phyloP scores from a whole-genome alignment of 2,888 invertebrate genomes.

The Parnassius mnemosyne region DNA sequence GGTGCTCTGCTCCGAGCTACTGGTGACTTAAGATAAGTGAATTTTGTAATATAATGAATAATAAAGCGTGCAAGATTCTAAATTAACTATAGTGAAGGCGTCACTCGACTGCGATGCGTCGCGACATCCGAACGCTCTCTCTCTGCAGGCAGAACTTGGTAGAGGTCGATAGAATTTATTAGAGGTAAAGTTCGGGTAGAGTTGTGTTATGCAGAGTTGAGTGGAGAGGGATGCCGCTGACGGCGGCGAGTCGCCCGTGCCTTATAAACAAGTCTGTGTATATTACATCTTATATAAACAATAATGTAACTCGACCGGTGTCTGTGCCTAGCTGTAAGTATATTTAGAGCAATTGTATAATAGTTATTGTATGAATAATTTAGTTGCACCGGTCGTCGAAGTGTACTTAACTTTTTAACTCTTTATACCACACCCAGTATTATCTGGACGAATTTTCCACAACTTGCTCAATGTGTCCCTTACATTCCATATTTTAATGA shows the following conservation, averaged over 20 bases:
- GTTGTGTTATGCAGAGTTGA: constrained; percentile 25
- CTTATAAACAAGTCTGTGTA: constrained; percentile 63
- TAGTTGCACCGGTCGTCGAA: constrained; percentile 22
- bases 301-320: constrained; percentile 4
- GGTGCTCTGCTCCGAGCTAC: background rate
- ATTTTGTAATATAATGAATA: constrained; percentile 37
- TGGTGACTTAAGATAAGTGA: constrained; percentile 16
- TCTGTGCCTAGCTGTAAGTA: constrained; percentile 12
- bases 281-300: constrained; percentile 33
- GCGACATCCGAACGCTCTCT: constrained; percentile 33
- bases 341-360: constrained; percentile 6
- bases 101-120: constrained; percentile 37
- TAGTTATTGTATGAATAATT: background rate
- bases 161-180: background rate
- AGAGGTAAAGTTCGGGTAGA: constrained; percentile 11
- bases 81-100: constrained; percentile 65
- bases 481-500: constrained; percentile 36
- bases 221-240: constrained; percentile 30
- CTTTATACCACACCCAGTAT: constrained; percentile 32
- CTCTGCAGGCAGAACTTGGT: constrained; percentile 3
- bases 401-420: constrained; percentile 33
- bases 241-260: constrained; percentile 57
- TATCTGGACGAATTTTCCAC: constrained; percentile 28
- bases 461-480: constrained; percentile 36
- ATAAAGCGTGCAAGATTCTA: constrained; percentile 72